Evolutionary conservation across 2,797 vertebrate genomes (phyloP).

Genomic region (Synanceia verrucosa): DNA sequence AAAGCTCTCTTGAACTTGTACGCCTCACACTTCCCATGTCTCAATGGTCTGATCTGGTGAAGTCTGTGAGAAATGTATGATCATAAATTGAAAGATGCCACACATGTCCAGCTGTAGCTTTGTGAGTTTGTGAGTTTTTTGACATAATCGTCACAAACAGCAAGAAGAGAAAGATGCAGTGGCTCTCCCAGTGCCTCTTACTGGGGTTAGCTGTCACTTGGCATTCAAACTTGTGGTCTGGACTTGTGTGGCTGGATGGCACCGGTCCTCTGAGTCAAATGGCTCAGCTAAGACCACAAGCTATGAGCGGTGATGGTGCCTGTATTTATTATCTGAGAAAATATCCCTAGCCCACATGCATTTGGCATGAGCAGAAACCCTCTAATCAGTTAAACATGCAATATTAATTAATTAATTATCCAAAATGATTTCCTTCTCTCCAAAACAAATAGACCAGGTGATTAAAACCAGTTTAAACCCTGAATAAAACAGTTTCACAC

Average conservation of each 20-base stretch:
- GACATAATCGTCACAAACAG: background rate
- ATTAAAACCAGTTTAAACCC: too few species aligned
- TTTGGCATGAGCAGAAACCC: background rate
- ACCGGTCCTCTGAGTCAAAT: background rate
- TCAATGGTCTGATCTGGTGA: background rate
- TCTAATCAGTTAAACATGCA: background rate
- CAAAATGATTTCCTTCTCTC: too few species aligned
- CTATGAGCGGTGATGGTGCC: background rate
- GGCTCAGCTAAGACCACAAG: background rate
- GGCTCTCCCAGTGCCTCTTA: background rate
- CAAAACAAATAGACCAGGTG: too few species aligned
- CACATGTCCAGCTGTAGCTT: background rate
- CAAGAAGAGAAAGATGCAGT: conserved; percentile 30
- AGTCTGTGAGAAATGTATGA: background rate
- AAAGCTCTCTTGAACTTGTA: conserved; percentile 13
- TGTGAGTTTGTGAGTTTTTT: background rate
- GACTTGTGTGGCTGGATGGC: conserved; percentile 22
- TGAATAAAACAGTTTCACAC: too few species aligned
- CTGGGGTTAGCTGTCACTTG: conserved; percentile 10
- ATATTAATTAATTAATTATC: too few species aligned
- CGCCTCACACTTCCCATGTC: conserved; percentile 7
- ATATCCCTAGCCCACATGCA: background rate
- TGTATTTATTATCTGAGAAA: background rate
- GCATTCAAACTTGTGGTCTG: conserved; percentile 8
- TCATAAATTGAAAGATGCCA: background rate